Evolutionary conservation across 2,888 invertebrate species (phyloP).

Genomic region (Perdita meconis): DNA sequence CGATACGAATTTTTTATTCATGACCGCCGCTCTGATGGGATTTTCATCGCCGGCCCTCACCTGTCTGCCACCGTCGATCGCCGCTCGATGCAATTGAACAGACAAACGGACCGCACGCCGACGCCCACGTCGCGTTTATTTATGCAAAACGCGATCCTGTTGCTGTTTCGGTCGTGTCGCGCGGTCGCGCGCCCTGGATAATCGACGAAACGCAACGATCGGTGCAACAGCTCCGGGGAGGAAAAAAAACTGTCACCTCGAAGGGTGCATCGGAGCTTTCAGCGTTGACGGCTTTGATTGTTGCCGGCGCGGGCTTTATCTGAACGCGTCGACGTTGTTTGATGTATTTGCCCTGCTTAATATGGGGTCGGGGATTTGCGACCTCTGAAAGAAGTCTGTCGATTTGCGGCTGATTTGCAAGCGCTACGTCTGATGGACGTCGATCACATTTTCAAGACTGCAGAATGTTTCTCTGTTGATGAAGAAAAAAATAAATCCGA

Average conservation of each 20-base stretch:
- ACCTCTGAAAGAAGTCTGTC: too few relatives aligned
- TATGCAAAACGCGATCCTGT: slow-evolving; percentile 55
- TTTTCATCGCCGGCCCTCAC: slow-evolving; percentile 76
- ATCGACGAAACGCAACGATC: slow-evolving; percentile 25
- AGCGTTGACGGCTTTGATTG: not conserved
- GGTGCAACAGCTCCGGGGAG: not conserved
- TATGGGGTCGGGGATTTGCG: too few relatives aligned
- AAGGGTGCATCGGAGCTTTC: not conserved
- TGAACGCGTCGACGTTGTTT: too few relatives aligned
- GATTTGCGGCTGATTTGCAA: too few relatives aligned
- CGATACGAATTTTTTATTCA: slow-evolving; percentile 80
- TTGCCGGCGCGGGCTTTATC: too few relatives aligned
- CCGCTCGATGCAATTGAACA: slow-evolving; percentile 65
- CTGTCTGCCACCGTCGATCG: slow-evolving; percentile 71
- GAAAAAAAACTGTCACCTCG: slow-evolving; percentile 5
- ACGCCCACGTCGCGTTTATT: slow-evolving; percentile 53
- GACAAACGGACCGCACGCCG: slow-evolving; percentile 20
- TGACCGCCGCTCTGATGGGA: slow-evolving; percentile 76
- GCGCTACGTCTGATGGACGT: too few relatives aligned
- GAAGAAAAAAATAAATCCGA: not conserved
- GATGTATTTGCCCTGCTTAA: too few relatives aligned
- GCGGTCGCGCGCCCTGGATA: slow-evolving; percentile 21
- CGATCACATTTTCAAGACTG: too few relatives aligned
- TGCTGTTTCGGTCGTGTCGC: slow-evolving; percentile 7
- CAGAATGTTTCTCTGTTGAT: too few relatives aligned